phyloP scores from a whole-genome alignment of 2,888 invertebrate genomes.

The Aplocera efformata region DNA sequence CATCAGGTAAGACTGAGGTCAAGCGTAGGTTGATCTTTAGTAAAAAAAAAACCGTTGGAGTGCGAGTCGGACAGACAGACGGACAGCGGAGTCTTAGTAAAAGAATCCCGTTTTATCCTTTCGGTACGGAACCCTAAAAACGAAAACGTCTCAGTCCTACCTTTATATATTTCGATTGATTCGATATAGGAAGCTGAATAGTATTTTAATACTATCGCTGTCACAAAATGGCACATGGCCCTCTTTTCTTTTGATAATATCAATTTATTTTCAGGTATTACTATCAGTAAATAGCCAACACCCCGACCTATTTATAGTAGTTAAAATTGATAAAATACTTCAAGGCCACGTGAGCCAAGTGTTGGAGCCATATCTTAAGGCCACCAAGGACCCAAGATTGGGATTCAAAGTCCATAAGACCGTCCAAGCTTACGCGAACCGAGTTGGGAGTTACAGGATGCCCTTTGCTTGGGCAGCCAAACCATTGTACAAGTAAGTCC shows the following conservation, averaged over 20 bases:
- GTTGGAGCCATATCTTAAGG: constrained; percentile 92
- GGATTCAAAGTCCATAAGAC: constrained; percentile 91
- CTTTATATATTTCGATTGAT: too few species aligned
- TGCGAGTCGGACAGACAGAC: too few species aligned
- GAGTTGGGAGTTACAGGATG: constrained; percentile 95
- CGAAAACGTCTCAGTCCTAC: too few species aligned
- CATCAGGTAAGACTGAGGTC: too few species aligned
- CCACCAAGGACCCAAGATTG: constrained; percentile 88
- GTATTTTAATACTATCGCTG: too few species aligned
- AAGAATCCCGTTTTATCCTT: too few species aligned
- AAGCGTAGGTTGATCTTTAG: too few species aligned
- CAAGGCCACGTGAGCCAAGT: constrained; percentile 93
- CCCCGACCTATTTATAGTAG: constrained; percentile 94
- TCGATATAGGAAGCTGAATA: too few species aligned
- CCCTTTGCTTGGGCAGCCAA: constrained; percentile 98
- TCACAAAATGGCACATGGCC: too few species aligned
- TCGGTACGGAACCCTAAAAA: too few species aligned
- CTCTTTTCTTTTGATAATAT: constrained; percentile 1
- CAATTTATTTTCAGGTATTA: constrained; percentile 83
- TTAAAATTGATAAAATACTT: constrained; percentile 95
- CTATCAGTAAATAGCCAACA: constrained; percentile 93
- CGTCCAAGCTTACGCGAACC: constrained; percentile 88
- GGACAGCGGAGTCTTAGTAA: too few species aligned
- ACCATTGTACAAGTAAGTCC: constrained; percentile 84
- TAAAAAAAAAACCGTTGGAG: too few species aligned